phyloP scores from a whole-genome alignment of 2,888 invertebrate species.

The Myopa testacea region DNA sequence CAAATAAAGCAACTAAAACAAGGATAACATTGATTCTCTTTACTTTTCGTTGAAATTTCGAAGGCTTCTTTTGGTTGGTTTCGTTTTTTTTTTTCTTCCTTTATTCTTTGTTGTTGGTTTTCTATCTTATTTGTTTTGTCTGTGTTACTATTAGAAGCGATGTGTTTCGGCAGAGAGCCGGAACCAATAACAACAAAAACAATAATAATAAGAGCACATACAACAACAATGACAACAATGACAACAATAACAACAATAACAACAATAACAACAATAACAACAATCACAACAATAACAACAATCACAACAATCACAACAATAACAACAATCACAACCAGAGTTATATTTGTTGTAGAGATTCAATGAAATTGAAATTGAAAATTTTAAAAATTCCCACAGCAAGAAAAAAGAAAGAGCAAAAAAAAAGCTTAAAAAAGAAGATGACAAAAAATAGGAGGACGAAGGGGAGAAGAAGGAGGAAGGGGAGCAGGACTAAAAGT shows the following conservation, averaged over 20 bases:
- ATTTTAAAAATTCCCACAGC: slow-evolving; percentile 32
- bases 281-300: background rate
- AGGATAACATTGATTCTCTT: slow-evolving; percentile 9
- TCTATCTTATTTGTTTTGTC: background rate
- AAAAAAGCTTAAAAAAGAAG: background rate
- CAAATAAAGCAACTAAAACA: background rate
- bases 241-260: background rate
- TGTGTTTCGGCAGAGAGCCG: background rate
- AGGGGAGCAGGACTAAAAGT: background rate
- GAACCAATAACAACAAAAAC: background rate
- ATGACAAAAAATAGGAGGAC: background rate
- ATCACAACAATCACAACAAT: background rate
- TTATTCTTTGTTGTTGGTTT: background rate
- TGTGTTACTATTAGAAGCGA: background rate
- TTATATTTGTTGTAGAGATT: background rate
- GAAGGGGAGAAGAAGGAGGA: background rate
- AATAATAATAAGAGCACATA: background rate
- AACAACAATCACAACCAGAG: background rate
- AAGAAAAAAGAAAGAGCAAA: background rate
- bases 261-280: background rate
- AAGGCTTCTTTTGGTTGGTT: background rate
- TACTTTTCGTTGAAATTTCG: slow-evolving; percentile 24
- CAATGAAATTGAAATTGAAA: slow-evolving; percentile 34
- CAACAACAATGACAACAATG: too few relatives aligned
- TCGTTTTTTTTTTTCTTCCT: background rate